Conservation (phyloP, 2,113 vertebrate genomes). For the Myrmecophaga tridactyla region DNA sequence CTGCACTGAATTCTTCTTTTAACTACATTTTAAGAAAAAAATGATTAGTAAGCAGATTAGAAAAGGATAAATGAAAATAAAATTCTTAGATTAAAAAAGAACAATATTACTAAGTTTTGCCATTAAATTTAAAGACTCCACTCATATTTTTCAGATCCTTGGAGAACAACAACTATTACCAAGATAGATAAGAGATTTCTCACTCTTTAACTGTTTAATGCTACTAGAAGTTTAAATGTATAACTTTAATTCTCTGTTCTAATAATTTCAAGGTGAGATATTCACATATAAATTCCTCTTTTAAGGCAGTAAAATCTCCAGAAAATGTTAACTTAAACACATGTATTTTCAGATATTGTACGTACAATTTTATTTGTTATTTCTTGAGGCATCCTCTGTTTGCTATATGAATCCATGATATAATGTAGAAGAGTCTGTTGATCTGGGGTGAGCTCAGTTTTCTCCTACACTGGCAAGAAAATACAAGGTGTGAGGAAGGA, state of each 20-base stretch:
- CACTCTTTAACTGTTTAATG: background rate
- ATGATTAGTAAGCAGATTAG: constrained; percentile 60
- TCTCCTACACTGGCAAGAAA: constrained; percentile 89
- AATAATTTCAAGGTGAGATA: constrained; percentile 41
- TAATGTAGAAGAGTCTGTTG: constrained; percentile 90
- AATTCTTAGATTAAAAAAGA: constrained; percentile 33
- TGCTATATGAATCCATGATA: constrained; percentile 94
- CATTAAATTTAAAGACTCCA: background rate
- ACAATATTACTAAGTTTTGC: background rate
- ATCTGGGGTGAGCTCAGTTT: constrained; percentile 90
- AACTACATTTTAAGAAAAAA: constrained; percentile 84
- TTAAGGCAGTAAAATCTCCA: background rate
- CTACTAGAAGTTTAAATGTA: background rate
- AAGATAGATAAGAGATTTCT: background rate
- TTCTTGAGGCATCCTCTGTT: constrained; percentile 94
- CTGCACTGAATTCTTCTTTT: constrained; percentile 93
- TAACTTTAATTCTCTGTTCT: constrained; percentile 42
- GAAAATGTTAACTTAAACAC: constrained; percentile 5
- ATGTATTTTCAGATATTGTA: constrained; percentile 54
- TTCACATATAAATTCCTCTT: background rate
- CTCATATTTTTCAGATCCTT: background rate
- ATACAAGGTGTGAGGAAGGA: constrained; percentile 64
- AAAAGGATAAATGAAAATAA: constrained; percentile 13
- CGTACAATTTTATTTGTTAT: constrained; percentile 95
- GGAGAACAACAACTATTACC: constrained; percentile 8